Percentiles rank a stretch among this genome's conserved stretches.
Conservation (phyloP, 2,888 invertebrate species). For the Diploptera punctata region DNA sequence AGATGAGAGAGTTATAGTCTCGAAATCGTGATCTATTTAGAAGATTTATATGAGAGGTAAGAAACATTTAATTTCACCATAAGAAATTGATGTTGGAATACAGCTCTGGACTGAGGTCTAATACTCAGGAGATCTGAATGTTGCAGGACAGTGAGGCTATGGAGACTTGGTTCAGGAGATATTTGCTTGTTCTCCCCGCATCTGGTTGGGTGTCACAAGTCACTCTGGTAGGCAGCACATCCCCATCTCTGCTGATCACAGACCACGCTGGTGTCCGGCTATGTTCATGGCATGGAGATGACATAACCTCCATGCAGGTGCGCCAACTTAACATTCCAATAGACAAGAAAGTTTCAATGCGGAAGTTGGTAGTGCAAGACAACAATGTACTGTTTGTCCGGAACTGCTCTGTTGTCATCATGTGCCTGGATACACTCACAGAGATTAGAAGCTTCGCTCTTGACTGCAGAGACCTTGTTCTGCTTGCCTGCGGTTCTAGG, state of each 20-base stretch:
- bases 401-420: not conserved
- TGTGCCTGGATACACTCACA: not conserved
- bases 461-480: not conserved
- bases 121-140: too few species aligned
- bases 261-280: not conserved
- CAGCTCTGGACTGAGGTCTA: too few species aligned
- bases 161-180: not conserved
- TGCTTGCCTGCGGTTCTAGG: not conserved
- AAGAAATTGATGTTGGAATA: too few species aligned
- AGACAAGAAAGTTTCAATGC: not conserved
- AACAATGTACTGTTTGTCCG: not conserved
- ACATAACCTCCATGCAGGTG: not conserved
- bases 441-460: not conserved
- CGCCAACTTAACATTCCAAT: not conserved
- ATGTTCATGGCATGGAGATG: not conserved
- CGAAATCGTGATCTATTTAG: too few species aligned
- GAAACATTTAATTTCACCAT: too few species aligned
- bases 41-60: too few species aligned
- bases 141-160: not conserved
- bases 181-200: not conserved
- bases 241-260: not conserved
- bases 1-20: too few species aligned
- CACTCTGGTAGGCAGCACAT: not conserved
- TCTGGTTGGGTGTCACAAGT: not conserved
- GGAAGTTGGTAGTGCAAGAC: not conserved